Evolutionary conservation across 2,888 invertebrate genomes (phyloP).

Genomic region (Baccha elongata): DNA sequence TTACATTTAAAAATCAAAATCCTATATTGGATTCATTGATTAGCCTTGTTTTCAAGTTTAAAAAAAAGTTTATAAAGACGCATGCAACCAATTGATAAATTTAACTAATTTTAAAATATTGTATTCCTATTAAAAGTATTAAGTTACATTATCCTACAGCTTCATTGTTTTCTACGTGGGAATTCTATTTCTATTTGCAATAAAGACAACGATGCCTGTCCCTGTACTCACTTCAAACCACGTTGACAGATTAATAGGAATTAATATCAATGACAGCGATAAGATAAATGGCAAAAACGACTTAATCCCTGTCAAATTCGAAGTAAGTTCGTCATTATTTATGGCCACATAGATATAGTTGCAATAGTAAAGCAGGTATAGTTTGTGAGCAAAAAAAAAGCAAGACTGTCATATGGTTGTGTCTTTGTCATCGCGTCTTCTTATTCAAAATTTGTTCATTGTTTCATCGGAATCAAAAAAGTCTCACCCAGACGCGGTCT

Average conservation of each 20-base stretch:
- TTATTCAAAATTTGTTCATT: slow-evolving; percentile 14
- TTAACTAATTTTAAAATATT: too few relatives aligned
- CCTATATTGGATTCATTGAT: too few relatives aligned
- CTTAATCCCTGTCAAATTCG: slow-evolving; percentile 69
- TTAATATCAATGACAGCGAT: slow-evolving; percentile 69
- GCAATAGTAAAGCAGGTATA: slow-evolving; percentile 17
- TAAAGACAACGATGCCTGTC: not conserved
- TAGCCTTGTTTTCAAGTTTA: too few relatives aligned
- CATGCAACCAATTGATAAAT: too few relatives aligned
- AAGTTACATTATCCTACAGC: too few relatives aligned
- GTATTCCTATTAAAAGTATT: too few relatives aligned
- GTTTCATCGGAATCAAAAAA: slow-evolving; percentile 24
- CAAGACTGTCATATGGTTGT: slow-evolving; percentile 40
- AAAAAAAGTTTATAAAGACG: too few relatives aligned
- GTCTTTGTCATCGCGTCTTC: slow-evolving; percentile 45
- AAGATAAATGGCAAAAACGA: slow-evolving; percentile 70
- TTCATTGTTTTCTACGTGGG: too few relatives aligned
- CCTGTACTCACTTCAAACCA: not conserved
- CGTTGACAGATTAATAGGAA: slow-evolving; percentile 71
- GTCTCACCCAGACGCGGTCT: slow-evolving; percentile 29
- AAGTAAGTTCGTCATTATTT: slow-evolving; percentile 71
- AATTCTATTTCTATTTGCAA: too few relatives aligned
- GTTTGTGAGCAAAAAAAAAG: slow-evolving; percentile 20
- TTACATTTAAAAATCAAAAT: too few relatives aligned
- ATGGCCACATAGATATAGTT: slow-evolving; percentile 56